These are phyloP conservation scores for Icerya purchasi DNA, from an alignment of 2,888 invertebrate genomes.

Conservation along the genomic window DNA sequence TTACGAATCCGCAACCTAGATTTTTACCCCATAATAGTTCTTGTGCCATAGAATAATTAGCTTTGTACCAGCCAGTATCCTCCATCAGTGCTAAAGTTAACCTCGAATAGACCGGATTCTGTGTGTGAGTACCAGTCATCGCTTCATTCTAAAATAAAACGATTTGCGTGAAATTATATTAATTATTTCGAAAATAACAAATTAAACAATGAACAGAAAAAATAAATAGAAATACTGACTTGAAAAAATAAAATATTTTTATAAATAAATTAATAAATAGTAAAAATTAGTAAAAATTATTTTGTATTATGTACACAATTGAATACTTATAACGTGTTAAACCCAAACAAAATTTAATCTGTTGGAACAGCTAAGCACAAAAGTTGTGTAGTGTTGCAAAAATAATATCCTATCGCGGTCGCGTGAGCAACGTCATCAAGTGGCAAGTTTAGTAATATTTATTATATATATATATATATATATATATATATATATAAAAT, in stretches of 20 bases:
- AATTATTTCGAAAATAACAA: not conserved
- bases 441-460: no score
- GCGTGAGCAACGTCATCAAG: no score
- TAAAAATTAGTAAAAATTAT: no score
- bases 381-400: no score
- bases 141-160: slow-evolving; percentile 62
- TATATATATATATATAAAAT: no score
- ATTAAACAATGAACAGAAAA: not conserved
- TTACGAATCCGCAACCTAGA: slow-evolving; percentile 83
- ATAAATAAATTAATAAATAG: no score
- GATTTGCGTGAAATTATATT: slow-evolving; percentile 8
- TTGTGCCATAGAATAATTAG: slow-evolving; percentile 71
- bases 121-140: slow-evolving; percentile 98
- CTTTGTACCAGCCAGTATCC: slow-evolving; percentile 92
- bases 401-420: no score
- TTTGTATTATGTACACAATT: no score
- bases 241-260: not conserved
- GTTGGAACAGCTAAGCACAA: no score
- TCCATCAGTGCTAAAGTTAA: slow-evolving; percentile 92
- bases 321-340: no score
- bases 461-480: no score
- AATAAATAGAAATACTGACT: not conserved
- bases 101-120: slow-evolving; percentile 87
- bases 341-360: no score
- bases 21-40: slow-evolving; percentile 74